Percentiles rank a stretch among this genome's conserved stretches.
Conservation (phyloP, 2,797 vertebrate genomes). For the Lutjanus campechanus region DNA sequence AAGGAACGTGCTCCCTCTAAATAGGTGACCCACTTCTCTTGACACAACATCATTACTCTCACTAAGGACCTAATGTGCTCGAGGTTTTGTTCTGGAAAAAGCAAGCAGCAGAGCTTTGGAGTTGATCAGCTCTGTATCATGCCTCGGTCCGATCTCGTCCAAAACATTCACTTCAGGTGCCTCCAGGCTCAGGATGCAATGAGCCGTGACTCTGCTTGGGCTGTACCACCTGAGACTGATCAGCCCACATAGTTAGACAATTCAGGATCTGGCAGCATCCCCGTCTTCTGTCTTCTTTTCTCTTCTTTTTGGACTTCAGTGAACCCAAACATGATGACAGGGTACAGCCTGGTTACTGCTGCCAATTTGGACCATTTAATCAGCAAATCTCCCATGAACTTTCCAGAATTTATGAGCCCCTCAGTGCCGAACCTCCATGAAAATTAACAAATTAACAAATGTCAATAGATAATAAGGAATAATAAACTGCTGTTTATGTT, state of each 20-base stretch:
- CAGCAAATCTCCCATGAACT: conserved; percentile 34
- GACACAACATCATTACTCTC: conserved; percentile 54
- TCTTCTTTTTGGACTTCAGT: conserved; percentile 26
- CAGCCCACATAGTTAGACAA: conserved; percentile 32
- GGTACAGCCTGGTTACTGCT: conserved; percentile 12
- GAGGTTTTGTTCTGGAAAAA: conserved; percentile 45
- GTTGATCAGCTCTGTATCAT: conserved; percentile 17
- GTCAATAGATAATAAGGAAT: conserved; percentile 5
- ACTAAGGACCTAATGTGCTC: conserved; percentile 20
- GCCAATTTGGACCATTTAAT: conserved; percentile 40
- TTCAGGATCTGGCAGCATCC: conserved; percentile 30
- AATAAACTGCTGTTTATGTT: background rate
- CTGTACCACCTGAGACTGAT: conserved; percentile 44
- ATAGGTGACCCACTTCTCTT: conserved; percentile 57
- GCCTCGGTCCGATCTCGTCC: conserved; percentile 3
- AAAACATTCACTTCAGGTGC: conserved; percentile 42
- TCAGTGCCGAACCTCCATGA: background rate
- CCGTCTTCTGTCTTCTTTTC: conserved; percentile 12
- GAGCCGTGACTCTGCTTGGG: conserved; percentile 36
- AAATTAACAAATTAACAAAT: conserved; percentile 9
- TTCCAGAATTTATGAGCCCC: conserved; percentile 2
- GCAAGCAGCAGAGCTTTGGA: conserved; percentile 16
- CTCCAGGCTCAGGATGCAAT: conserved; percentile 28
- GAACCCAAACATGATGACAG: conserved; percentile 24
- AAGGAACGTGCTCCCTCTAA: conserved; percentile 16